A percentile compares a stretch with the other conserved stretches of the same genome.
phyloP scores from a whole-genome alignment of 2,113 vertebrate genomes.

The Cettia cetti region DNA sequence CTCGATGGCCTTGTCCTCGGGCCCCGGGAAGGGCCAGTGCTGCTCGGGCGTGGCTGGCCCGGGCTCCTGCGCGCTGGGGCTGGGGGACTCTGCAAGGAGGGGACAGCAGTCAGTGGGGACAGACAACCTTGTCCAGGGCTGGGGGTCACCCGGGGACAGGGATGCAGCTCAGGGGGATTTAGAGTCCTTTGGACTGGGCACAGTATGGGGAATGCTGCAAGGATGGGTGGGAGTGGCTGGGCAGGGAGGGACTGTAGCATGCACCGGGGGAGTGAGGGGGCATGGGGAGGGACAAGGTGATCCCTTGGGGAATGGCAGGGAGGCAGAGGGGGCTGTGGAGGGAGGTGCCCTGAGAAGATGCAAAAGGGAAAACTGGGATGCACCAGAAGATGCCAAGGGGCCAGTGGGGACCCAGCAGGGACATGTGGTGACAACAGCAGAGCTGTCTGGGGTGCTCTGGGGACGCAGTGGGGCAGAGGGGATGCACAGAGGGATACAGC shows the following conservation, averaged over 20 bases:
- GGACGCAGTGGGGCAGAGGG: not conserved
- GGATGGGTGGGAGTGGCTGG: not conserved
- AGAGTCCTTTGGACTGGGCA: not conserved
- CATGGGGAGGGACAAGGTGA: not conserved
- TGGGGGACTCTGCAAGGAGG: slow-evolving; percentile 56
- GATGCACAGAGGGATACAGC: not conserved
- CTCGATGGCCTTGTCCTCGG: slow-evolving; percentile 44
- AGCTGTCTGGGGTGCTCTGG: not conserved
- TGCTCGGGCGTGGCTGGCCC: not conserved
- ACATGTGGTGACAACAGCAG: not conserved
- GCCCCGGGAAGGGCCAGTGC: slow-evolving; percentile 53
- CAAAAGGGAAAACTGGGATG: not conserved
- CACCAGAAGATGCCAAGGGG: not conserved
- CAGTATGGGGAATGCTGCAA: not conserved
- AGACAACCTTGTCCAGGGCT: not conserved
- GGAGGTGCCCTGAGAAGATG: not conserved
- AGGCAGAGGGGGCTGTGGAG: not conserved
- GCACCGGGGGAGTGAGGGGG: not conserved
- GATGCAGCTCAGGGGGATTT: not conserved
- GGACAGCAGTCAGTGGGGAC: not conserved
- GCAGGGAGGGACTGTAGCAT: not conserved
- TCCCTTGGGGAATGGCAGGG: not conserved
- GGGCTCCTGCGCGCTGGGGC: slow-evolving; percentile 42
- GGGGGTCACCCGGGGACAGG: not conserved
- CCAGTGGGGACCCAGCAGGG: not conserved